Conservation (phyloP, 2,888 invertebrate genomes). For the Drosophila glabriapex region DNA sequence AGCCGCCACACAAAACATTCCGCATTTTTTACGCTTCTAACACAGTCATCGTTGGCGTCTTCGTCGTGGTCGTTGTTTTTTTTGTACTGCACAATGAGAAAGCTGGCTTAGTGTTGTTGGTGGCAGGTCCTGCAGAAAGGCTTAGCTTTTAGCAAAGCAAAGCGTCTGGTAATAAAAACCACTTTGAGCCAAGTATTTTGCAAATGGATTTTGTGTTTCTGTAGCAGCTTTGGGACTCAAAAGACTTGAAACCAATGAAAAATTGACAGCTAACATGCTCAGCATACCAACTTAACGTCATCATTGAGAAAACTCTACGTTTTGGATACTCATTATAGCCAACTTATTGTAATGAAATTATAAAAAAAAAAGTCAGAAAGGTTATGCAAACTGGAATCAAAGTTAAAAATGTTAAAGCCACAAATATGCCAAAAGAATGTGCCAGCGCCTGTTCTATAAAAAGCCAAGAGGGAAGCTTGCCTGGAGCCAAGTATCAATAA, state of each 20-base stretch:
- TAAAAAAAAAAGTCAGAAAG: conserved; percentile 21
- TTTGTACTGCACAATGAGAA: conserved; percentile 22
- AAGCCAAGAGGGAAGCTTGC: conserved; percentile 45
- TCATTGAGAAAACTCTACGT: conserved; percentile 2
- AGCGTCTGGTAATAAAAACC: conserved; percentile 26
- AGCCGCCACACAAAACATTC: conserved; percentile 28
- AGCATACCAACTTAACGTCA: conserved; percentile 22
- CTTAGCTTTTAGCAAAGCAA: conserved; percentile 43
- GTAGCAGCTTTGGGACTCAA: conserved; percentile 16
- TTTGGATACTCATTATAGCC: conserved; percentile 57
- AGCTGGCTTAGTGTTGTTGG: conserved; percentile 44
- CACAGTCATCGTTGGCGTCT: background rate
- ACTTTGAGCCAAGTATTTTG: conserved; percentile 31
- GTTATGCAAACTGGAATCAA: conserved; percentile 50
- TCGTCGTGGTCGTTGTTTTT: background rate
- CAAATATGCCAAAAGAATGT: conserved; percentile 20
- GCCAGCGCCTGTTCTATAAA: conserved; percentile 27
- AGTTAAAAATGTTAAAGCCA: conserved; percentile 44
- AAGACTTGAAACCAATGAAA: conserved; percentile 23
- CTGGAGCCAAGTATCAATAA: conserved; percentile 70
- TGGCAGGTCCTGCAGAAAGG: conserved; percentile 24
- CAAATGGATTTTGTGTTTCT: conserved; percentile 44
- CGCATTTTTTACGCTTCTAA: conserved; percentile 21
- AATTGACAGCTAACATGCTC: conserved; percentile 29
- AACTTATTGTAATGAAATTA: conserved; percentile 46